Conservation (phyloP, 2,888 invertebrate species). For the Auanema freiburgensis region DNA sequence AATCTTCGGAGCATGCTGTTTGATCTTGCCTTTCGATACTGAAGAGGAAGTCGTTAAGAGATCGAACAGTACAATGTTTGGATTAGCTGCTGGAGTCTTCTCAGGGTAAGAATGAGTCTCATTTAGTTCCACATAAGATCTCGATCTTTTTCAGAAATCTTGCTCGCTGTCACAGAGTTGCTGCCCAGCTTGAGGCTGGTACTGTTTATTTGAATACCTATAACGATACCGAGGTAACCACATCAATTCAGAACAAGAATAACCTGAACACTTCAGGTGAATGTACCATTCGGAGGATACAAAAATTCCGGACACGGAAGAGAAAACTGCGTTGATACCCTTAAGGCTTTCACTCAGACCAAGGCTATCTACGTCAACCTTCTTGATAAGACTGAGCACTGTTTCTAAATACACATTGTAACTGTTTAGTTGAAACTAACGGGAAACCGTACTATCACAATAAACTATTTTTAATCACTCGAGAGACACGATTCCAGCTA, state of each 20-base stretch:
- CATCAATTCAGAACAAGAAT: neutral
- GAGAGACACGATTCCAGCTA: too few relatives aligned
- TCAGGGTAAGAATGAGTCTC: constrained; percentile 68
- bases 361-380: constrained; percentile 69
- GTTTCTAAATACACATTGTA: constrained; percentile 22
- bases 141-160: constrained; percentile 64
- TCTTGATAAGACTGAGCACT: constrained; percentile 36
- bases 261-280: constrained; percentile 48
- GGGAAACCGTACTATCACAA: neutral
- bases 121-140: too few relatives aligned
- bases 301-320: constrained; percentile 69
- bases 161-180: constrained; percentile 68
- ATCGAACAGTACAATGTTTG: constrained; percentile 69
- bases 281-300: constrained; percentile 71
- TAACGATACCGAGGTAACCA: constrained; percentile 68
- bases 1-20: constrained; percentile 70
- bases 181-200: constrained; percentile 68
- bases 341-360: constrained; percentile 69
- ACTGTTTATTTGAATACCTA: constrained; percentile 71
- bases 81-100: constrained; percentile 70
- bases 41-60: constrained; percentile 69
- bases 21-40: constrained; percentile 68
- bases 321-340: constrained; percentile 68
- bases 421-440: neutral
- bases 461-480: too few relatives aligned